Base-by-base conservation (phyloP, 2,113 vertebrate species). In the Odontophorus gujanensis region DNA sequence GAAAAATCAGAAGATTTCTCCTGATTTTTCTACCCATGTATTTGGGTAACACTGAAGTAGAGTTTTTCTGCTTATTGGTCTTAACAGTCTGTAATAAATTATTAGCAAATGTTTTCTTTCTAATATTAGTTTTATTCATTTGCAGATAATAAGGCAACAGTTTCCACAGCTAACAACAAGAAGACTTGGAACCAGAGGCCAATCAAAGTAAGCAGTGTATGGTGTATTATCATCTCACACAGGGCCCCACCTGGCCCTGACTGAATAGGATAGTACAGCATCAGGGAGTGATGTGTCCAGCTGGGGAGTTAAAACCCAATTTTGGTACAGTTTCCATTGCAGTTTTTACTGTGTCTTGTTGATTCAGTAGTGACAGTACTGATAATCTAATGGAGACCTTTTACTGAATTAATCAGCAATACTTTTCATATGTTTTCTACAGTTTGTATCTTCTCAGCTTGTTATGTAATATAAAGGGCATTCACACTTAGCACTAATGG, bases 121-220 rank as follows among this genome's bases (percentile, higher is more conserved):
- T 97, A 94, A 97, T 72, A 28, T 53, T 76, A 78, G 61, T 89
- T 94, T 45, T 92, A 21, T 97, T 97, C 96, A 36, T 95, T 98
- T 98, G 32, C 96, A 98, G 99, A 99, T 99, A 97, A 99, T 99
- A 98, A 98, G 99, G 83, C 99, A 99, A 85, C 99, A 99, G 94
- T 99, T 99, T 97, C 99, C 99, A 78, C 99, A 99, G 65, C 95
- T 99, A 77, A 99, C 99, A 0, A 99, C 99, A 91, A 98, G 99
- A 96, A 98, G 99, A 97, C 98, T 99, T 50, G 99, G 99, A 91
- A 99, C 99, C 47, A 98, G 99, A 97, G 99, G 99, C 83, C 99
- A 99, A 95, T 99, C 99, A 43, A 99, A 99, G 99, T 99, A 98
- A 99, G 99, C 95, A 94, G 73, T 20, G 24, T 55, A 55, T 91